Base-by-base conservation (phyloP, 1,140 invertebrate species). In the Ctenoplectra terminalis region DNA sequence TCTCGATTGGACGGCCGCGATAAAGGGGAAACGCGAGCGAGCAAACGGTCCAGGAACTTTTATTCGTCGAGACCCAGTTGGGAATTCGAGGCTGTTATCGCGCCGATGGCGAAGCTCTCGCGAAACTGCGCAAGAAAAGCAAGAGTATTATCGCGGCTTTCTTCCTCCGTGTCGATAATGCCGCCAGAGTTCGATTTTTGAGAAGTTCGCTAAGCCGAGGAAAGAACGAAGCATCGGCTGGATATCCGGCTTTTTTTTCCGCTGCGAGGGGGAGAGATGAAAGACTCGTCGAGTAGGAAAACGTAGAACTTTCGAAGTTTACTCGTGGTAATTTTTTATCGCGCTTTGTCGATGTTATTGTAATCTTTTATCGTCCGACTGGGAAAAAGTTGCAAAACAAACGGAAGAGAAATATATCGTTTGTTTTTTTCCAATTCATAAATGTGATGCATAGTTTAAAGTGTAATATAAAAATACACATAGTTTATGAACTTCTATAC, bases 1-100 rank as follows among this genome's bases (percentile, higher is more conserved):
- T 88, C 87, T 83, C 83, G 76, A 82, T 85, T 58, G 81, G 74
- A 79, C 84, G 74, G 60, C 64, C 13, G 20, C 77, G 64, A 86
- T 69, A 85, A 87, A 81, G 60, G 74, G 6, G 50, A 74, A 48
- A 64, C 70, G 67, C 76, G 31, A 31, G 37, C 46, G 48, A 61
- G 77, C 43, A 77, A 80, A 83, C 43, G 43, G 77, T 73, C 54
- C 50, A 61, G 69, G 64, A 61, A 50, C 48, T 70, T 84, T 82
- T 74, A 82, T 72, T 63, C 71, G 52, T 4, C 17, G 43, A 72
- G 61, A 66, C 81, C 69, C 56, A 67, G 56, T 72, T 64, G 64
- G 48, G 81, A 85, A 86, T 80, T 82, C 71, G 34, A 34, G 79
- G 54, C 26, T 50, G 79, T 82, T 86, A 86, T 85, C 78, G 64